Conservation (phyloP, 2,888 invertebrate species). For the Plebejus melissa region DNA sequence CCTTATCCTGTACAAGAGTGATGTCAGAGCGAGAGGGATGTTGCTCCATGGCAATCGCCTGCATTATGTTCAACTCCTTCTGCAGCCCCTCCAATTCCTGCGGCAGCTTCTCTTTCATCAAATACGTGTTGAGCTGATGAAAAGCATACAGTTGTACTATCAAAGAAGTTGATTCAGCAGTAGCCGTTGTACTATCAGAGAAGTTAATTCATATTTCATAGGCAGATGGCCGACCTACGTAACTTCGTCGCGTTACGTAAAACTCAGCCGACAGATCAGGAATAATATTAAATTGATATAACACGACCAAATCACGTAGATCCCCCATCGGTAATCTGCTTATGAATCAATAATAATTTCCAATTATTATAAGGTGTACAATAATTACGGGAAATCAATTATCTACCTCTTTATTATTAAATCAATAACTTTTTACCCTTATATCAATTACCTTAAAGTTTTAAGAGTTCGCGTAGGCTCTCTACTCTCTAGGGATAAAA, state of each 20-base stretch:
- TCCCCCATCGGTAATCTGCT: no score
- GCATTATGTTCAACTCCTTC: constrained; percentile 84
- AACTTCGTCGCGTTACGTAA: no score
- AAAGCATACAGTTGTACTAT: constrained; percentile 1
- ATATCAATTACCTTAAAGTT: not conserved
- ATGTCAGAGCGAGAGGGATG: constrained; percentile 83
- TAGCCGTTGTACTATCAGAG: no score
- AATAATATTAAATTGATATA: no score
- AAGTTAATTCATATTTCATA: not conserved
- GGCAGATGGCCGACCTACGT: no score
- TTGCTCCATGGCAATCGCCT: constrained; percentile 82
- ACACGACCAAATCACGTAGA: no score
- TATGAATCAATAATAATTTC: no score
- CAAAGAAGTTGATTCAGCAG: not conserved
- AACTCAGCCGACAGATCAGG: no score
- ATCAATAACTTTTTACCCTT: not conserved
- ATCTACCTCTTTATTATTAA: no score
- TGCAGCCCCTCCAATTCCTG: constrained; percentile 82
- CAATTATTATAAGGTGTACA: no score
- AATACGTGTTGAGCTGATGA: constrained; percentile 81
- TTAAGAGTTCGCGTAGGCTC: not conserved
- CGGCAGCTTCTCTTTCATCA: constrained; percentile 88
- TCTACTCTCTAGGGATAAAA: not conserved
- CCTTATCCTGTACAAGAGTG: constrained; percentile 81
- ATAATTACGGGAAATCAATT: no score